Percentiles rank a stretch among this genome's conserved stretches.
Evolutionary conservation across 1,140 invertebrate species (phyloP).

Genomic region (Limonius californicus): DNA sequence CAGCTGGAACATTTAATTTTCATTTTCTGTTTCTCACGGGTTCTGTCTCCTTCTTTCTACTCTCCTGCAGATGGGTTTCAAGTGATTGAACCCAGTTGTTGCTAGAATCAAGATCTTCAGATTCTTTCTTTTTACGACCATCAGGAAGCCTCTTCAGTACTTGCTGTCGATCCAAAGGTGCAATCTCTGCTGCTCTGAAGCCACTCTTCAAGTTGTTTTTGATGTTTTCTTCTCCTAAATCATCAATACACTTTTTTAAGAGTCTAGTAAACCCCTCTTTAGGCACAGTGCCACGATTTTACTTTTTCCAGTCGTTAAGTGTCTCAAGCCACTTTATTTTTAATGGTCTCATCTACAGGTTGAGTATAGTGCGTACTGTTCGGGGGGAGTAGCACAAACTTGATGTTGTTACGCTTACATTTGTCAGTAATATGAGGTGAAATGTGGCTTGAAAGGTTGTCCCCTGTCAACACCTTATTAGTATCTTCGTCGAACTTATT

Average conservation of each 20-base stretch:
- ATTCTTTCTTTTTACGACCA: neutral
- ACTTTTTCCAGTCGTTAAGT: neutral
- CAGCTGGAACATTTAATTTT: neutral
- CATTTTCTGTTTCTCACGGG: neutral
- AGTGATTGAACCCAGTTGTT: slow-evolving; percentile 4
- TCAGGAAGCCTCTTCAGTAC: neutral
- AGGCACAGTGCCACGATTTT: neutral
- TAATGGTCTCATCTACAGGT: neutral
- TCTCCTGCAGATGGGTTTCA: neutral
- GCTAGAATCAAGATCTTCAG: neutral
- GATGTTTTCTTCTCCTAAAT: too few species aligned
- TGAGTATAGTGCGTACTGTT: neutral
- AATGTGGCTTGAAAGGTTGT: too few species aligned
- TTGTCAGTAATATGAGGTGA: too few species aligned
- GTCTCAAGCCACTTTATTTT: neutral
- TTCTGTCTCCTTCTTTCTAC: neutral
- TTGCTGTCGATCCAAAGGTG: neutral
- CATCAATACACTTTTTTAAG: too few species aligned
- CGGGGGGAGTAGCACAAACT: too few species aligned
- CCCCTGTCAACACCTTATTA: neutral
- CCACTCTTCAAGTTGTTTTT: neutral
- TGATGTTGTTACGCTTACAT: too few species aligned
- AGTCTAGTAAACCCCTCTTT: neutral
- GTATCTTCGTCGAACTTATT: neutral
- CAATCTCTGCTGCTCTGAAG: neutral